Percentiles rank a stretch among this genome's conserved stretches.
These are phyloP conservation scores for Anguilla megastoma DNA, from an alignment of 2,797 vertebrate species.

Conservation along the genomic window DNA sequence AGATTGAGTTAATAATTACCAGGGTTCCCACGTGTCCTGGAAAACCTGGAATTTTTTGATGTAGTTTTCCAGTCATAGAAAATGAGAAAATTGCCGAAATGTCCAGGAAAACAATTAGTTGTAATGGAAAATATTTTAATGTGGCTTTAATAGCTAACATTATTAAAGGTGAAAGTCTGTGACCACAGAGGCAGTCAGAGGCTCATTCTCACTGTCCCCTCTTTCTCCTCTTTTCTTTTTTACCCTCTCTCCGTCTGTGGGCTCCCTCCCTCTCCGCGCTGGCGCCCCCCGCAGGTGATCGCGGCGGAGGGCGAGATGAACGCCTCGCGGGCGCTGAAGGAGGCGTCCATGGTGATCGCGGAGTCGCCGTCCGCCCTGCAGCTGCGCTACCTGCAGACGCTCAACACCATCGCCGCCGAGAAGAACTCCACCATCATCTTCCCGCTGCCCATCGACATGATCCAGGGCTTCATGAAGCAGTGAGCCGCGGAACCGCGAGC, in stretches of 20 bases:
- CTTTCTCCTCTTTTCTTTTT: background rate
- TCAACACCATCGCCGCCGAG: conserved; percentile 92
- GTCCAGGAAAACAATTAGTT: too few relatives aligned
- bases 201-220: too few relatives aligned
- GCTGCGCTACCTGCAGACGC: conserved; percentile 93
- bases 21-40: too few relatives aligned
- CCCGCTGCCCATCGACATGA: conserved; percentile 89
- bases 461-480: conserved; percentile 73
- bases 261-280: background rate
- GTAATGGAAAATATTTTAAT: too few relatives aligned
- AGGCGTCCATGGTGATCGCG: conserved; percentile 88
- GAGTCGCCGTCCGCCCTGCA: conserved; percentile 92
- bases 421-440: conserved; percentile 97
- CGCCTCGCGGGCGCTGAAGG: conserved; percentile 89
- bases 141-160: too few relatives aligned
- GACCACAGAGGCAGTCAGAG: too few relatives aligned
- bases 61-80: too few relatives aligned
- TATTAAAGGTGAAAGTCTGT: too few relatives aligned
- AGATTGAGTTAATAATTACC: too few relatives aligned
- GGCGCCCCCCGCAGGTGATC: conserved; percentile 78
- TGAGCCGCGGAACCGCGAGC: conserved; percentile 37
- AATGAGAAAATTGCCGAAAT: too few relatives aligned
- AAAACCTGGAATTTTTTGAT: too few relatives aligned
- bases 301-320: conserved; percentile 97
- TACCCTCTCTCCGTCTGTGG: background rate